Base-by-base conservation (phyloP, 2,113 vertebrate species). In the Grammomys dolichurus region DNA sequence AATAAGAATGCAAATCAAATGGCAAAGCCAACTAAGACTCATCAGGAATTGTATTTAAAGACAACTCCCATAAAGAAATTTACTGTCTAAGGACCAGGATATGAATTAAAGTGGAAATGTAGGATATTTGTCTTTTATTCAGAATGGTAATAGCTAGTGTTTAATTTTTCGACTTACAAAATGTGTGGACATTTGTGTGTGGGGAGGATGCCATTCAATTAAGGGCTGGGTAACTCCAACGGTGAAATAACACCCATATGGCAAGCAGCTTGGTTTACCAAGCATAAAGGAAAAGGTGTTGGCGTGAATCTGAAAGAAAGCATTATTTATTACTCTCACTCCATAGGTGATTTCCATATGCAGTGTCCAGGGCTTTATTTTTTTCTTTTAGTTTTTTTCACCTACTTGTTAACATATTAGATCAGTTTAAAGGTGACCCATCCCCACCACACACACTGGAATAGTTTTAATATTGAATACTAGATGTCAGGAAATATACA, bases 241-340 rank as follows among this genome's bases (percentile, higher is more conserved):
- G 97, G 97, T 93, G 98, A 97, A 98, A 97, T 97, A 97, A 96
- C 95, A 98, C 82, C 97, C 98, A 98, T 98, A 98, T 97, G 98
- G 97, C 89, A 97, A 97, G 93, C 98, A 98, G 98, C 97, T 98
- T 98, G 98, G 89, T 94, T 48, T 69, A 33, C 95, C 76, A 28
- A 97, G 95, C 89, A 93, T 97, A 93, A 97, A 98, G 96, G 97
- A 97, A 98, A 98, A 98, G 26, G 75, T 96, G 97, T 97, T 96
- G 95, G 97, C 98, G 75, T 13, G 90, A 76, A 40, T 96, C 86
- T 94, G 46, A 92, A 88, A 95, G 96, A 92, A 97, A 88, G 85
- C 94, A 89, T 91, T 96, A 89, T 92, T 90, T 97, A 92, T 95
- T 96, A 69, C 95, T 97, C 97, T 93, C 73, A 19, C 12, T 96